Conservation (phyloP, 2,888 invertebrate genomes). For the Agonum fuliginosum region DNA sequence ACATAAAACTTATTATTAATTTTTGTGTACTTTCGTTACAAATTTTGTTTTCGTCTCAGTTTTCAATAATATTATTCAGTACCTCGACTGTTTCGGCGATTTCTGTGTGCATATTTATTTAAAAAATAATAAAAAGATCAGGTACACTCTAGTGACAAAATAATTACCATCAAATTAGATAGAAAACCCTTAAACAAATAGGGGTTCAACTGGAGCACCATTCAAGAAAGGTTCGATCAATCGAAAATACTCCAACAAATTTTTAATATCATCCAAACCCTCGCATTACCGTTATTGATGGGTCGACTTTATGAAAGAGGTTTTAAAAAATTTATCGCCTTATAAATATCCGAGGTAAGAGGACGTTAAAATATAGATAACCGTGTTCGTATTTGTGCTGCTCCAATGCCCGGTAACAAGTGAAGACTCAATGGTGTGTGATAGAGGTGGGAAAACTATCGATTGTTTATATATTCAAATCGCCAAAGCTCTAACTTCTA, state of each 20-base stretch:
- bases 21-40: no score
- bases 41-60: no score
- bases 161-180: conserved; percentile 7
- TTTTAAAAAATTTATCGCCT: conserved; percentile 45
- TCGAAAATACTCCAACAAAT: conserved; percentile 34
- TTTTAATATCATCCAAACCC: conserved; percentile 30
- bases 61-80: no score
- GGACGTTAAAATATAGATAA: conserved; percentile 49
- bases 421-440: no score
- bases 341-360: conserved; percentile 43
- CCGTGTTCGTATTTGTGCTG: neutral
- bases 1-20: no score
- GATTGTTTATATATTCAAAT: no score
- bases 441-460: no score
- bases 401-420: conserved; percentile 8
- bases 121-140: no score
- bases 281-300: conserved; percentile 39
- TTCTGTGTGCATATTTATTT: no score
- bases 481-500: no score
- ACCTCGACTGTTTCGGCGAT: no score
- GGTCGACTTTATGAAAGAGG: conserved; percentile 38
- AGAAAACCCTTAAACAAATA: conserved; percentile 3
- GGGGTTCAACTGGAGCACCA: neutral
- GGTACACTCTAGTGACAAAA: no score
- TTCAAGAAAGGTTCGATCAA: conserved; percentile 18